Percentiles rank a stretch among this genome's conserved stretches.
phyloP scores from a whole-genome alignment of 2,888 invertebrate genomes.

The Cantharis rufa region DNA sequence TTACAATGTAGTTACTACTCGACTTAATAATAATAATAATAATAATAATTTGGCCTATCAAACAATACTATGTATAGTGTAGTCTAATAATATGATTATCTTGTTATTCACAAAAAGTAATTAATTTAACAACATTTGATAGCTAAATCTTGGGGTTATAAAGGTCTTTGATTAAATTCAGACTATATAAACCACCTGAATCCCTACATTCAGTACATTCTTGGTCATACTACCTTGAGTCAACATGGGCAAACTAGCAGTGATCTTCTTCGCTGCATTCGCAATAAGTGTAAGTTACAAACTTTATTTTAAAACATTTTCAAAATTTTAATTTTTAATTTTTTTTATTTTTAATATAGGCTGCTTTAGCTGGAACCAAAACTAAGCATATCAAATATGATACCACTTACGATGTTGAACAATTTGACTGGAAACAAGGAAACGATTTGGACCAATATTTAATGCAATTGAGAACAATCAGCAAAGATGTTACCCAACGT shows the following conservation, averaged over 20 bases:
- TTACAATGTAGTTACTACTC: neutral
- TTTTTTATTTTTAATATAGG: neutral
- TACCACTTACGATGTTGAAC: neutral
- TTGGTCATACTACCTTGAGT: neutral
- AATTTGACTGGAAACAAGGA: neutral
- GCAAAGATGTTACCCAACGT: neutral
- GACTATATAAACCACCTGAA: neutral
- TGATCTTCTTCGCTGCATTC: neutral
- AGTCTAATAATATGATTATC: neutral
- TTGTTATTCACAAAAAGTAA: neutral
- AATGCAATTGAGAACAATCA: neutral
- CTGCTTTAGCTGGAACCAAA: neutral
- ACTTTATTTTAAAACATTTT: neutral
- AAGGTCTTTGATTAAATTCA: neutral
- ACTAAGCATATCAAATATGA: neutral
- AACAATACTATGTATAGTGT: neutral
- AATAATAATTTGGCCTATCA: neutral
- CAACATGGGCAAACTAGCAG: neutral
- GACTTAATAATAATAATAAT: neutral
- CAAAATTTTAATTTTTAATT: neutral
- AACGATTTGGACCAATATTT: neutral
- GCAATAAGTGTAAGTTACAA: neutral
- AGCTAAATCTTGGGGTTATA: neutral
- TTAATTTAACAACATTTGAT: neutral
- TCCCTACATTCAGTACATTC: neutral